These are phyloP conservation scores for Malacoraja senta DNA, from an alignment of 2,797 vertebrate genomes.

Conservation along the genomic window DNA sequence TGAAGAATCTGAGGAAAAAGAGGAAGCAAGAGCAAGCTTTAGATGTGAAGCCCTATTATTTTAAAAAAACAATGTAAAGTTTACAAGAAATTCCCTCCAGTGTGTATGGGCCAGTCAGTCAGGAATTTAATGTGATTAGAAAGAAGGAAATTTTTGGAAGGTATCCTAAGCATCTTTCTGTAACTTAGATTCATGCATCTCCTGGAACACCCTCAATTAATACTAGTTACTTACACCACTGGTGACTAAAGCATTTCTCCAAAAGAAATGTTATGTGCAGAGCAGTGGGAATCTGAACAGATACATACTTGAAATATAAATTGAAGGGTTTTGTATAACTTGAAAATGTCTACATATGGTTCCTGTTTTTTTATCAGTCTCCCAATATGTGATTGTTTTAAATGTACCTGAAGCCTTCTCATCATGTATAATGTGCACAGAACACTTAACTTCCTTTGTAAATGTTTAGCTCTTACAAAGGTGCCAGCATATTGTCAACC, in stretches of 20 bases:
- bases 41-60: background rate
- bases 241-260: background rate
- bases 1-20: background rate
- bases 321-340: background rate
- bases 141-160: background rate
- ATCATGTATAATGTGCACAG: background rate
- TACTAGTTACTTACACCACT: background rate
- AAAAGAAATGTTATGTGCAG: background rate
- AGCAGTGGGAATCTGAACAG: background rate
- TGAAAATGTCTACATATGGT: background rate
- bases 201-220: background rate
- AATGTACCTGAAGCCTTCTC: background rate
- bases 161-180: background rate
- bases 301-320: background rate
- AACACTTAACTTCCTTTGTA: background rate
- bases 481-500: background rate
- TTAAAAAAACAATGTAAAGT: background rate
- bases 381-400: background rate
- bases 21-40: constrained; percentile 2
- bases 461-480: background rate
- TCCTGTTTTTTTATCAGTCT: background rate
- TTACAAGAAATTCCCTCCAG: background rate
- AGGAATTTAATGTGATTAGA: background rate
- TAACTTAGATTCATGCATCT: background rate
- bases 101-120: too few species aligned